These are phyloP conservation scores for Ceramica pisi DNA, from an alignment of 2,888 invertebrate species.

Conservation along the genomic window DNA sequence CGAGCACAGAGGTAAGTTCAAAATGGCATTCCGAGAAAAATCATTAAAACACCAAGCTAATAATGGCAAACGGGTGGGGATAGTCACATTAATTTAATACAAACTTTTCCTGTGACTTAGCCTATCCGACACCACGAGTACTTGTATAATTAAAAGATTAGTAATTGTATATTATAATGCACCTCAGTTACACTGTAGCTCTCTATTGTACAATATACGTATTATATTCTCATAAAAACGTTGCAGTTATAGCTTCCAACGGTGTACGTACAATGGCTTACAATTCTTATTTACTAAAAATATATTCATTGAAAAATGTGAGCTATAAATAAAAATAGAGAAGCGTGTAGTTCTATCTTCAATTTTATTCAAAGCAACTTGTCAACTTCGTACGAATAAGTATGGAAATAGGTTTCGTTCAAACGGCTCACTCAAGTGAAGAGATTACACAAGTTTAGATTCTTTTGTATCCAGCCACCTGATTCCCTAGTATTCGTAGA, in stretches of 20 bases:
- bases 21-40: no score
- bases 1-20: no score
- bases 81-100: no score
- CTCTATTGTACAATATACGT: no score
- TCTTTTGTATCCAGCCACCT: conserved; percentile 30
- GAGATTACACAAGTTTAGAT: conserved; percentile 44
- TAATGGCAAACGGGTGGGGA: no score
- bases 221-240: background rate
- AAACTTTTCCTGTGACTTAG: no score
- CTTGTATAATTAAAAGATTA: no score
- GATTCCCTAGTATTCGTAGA: conserved; percentile 28
- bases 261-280: background rate
- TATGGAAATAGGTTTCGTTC: conserved; percentile 25
- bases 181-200: no score
- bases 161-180: no score
- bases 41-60: no score
- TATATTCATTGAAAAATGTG: background rate
- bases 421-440: conserved; percentile 23
- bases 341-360: background rate
- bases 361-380: conserved; percentile 33
- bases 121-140: no score
- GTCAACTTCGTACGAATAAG: conserved; percentile 7
- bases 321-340: background rate
- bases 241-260: background rate
- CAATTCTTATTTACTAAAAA: conserved; percentile 6